These are phyloP conservation scores for Cyanoramphus novaezelandiae DNA, from an alignment of 2,113 vertebrate genomes.

Conservation along the genomic window DNA sequence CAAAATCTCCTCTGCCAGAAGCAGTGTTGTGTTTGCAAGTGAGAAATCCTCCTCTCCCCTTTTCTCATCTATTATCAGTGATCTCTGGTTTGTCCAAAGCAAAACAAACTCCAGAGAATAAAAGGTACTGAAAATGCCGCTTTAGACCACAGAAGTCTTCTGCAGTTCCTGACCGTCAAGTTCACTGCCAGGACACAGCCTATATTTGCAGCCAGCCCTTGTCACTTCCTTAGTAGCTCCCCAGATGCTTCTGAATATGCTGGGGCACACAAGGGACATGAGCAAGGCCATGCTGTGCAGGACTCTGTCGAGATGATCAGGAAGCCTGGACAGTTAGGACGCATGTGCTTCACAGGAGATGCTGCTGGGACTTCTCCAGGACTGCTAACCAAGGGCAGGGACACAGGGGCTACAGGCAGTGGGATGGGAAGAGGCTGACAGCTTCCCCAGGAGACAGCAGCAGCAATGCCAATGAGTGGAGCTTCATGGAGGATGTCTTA, in stretches of 20 bases:
- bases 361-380: fast-evolving
- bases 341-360: background rate
- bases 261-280: fast-evolving
- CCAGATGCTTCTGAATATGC: background rate
- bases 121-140: background rate
- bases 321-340: background rate
- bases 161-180: background rate
- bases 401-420: fast-evolving
- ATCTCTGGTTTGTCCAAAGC: background rate
- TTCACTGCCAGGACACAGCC: slow-evolving; percentile 1
- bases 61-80: background rate
- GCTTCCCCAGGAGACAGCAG: background rate
- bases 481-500: background rate
- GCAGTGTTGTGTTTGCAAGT: background rate
- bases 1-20: background rate
- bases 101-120: slow-evolving; percentile 15
- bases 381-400: background rate
- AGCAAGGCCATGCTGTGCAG: fast-evolving
- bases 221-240: slow-evolving; percentile 13
- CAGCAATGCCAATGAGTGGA: background rate
- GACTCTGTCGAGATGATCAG: background rate
- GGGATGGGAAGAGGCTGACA: background rate
- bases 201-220: background rate
- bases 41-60: background rate
- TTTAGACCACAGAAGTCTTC: background rate